Evolutionary conservation across 2,888 invertebrate species (phyloP).

Genomic region (Seira sanloemensis): DNA sequence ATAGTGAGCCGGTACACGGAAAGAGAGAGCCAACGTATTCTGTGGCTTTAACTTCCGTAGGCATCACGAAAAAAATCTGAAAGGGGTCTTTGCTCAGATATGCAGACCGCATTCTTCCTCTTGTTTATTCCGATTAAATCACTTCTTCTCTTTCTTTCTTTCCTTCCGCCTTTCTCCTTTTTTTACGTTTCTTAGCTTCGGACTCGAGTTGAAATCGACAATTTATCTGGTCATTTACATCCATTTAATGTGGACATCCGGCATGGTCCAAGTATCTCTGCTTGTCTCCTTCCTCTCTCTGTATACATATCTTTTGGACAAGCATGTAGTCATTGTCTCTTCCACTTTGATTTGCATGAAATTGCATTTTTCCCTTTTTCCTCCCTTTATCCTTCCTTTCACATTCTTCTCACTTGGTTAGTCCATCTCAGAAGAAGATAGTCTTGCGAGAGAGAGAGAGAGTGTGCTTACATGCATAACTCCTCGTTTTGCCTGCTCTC

Average conservation of each 20-base stretch:
- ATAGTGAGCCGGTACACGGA: no score
- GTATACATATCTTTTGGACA: constrained; percentile 12
- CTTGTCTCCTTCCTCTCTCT: not conserved
- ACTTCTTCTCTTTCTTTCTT: not conserved
- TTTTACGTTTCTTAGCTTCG: no score
- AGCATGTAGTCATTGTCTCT: constrained; percentile 43
- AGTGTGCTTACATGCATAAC: no score
- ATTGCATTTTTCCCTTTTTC: constrained; percentile 68
- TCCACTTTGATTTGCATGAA: constrained; percentile 73
- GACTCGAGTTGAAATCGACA: constrained; percentile 28
- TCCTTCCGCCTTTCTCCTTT: not conserved
- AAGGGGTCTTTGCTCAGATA: not conserved
- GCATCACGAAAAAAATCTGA: no score
- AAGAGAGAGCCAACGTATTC: no score
- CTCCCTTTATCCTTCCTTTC: constrained; percentile 41
- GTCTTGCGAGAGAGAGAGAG: no score
- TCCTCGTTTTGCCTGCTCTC: constrained; percentile 3
- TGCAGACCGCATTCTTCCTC: not conserved
- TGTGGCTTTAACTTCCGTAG: no score
- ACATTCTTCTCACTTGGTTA: constrained; percentile 35
- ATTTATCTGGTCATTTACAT: constrained; percentile 44
- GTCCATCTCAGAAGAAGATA: not conserved
- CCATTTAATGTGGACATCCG: constrained; percentile 4
- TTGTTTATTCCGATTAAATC: not conserved
- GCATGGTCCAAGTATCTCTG: constrained; percentile 7